phyloP scores from a whole-genome alignment of 37 sponge, comb jelly and placozoan species.

The Eunapius fragilis region DNA sequence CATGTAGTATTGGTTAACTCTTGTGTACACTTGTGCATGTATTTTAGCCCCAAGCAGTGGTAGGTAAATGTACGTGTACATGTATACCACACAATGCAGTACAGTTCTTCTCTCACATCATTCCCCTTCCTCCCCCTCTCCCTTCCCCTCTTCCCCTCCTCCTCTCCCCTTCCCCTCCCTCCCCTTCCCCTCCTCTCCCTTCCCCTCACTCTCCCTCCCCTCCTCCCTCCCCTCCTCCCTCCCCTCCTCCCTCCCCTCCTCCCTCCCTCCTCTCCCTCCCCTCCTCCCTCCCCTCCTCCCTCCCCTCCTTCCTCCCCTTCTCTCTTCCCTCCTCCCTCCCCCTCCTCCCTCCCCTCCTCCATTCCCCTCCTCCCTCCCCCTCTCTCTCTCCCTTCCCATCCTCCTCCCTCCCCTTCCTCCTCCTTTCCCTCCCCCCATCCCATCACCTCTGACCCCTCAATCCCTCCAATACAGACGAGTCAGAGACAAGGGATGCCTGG shows the following conservation, averaged over 20 bases:
- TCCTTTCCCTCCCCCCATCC: background rate
- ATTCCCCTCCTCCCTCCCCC: background rate
- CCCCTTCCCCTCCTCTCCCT: background rate
- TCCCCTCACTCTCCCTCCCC: background rate
- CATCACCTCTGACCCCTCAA: background rate
- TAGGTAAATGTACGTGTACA: too few species aligned
- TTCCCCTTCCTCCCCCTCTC: background rate
- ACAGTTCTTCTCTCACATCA: background rate
- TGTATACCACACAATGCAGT: too few species aligned
- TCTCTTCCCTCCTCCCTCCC: background rate
- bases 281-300: too few species aligned
- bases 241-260: too few species aligned
- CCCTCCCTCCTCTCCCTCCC: too few species aligned
- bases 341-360: background rate
- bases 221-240: background rate
- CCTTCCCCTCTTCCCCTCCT: background rate
- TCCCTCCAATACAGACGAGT: constrained; percentile 63
- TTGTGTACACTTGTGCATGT: too few species aligned
- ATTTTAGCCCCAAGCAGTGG: too few species aligned
- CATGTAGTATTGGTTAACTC: too few species aligned
- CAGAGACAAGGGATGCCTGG: constrained; percentile 86
- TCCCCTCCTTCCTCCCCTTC: background rate
- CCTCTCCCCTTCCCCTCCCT: background rate
- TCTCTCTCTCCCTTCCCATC: background rate
- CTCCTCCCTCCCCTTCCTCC: background rate